Evolutionary conservation across 2,888 invertebrate species (phyloP).

Genomic region (Amiota minor): DNA sequence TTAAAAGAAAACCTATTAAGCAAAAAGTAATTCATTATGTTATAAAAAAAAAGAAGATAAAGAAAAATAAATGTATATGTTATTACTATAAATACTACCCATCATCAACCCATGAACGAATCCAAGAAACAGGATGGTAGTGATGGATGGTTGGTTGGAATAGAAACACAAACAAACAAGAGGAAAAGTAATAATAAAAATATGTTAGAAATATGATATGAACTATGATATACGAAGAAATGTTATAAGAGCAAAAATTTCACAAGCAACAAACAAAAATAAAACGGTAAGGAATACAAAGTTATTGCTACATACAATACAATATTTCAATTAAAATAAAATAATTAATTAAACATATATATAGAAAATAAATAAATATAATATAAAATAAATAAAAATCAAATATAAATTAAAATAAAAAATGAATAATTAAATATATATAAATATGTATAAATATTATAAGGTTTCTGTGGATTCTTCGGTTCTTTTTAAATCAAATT

Average conservation of each 20-base stretch:
- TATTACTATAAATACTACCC: constrained; percentile 49
- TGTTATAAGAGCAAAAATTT: constrained; percentile 34
- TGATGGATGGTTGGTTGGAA: too few relatives aligned
- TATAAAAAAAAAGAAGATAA: constrained; percentile 23
- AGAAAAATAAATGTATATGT: constrained; percentile 36
- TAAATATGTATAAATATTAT: constrained; percentile 2
- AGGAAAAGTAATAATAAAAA: too few relatives aligned
- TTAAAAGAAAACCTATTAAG: constrained; percentile 12
- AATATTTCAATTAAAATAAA: neutral
- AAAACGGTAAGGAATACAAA: constrained; percentile 28
- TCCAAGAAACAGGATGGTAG: neutral
- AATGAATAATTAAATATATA: neutral
- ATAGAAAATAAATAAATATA: constrained; percentile 6
- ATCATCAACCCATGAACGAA: constrained; percentile 11
- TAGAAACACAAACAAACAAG: too few relatives aligned
- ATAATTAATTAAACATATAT: neutral
- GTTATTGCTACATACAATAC: neutral
- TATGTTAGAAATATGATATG: neutral
- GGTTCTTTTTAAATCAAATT: too few relatives aligned
- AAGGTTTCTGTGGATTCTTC: neutral
- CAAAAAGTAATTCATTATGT: constrained; percentile 22
- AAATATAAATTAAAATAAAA: constrained; percentile 16
- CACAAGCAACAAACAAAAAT: constrained; percentile 33
- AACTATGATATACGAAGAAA: constrained; percentile 25
- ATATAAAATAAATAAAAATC: constrained; percentile 11